Evolutionary conservation across 2,113 vertebrate genomes (phyloP), one percentile per base, ranked within the genome.

Genomic region (Climacteris rufus): DNA sequence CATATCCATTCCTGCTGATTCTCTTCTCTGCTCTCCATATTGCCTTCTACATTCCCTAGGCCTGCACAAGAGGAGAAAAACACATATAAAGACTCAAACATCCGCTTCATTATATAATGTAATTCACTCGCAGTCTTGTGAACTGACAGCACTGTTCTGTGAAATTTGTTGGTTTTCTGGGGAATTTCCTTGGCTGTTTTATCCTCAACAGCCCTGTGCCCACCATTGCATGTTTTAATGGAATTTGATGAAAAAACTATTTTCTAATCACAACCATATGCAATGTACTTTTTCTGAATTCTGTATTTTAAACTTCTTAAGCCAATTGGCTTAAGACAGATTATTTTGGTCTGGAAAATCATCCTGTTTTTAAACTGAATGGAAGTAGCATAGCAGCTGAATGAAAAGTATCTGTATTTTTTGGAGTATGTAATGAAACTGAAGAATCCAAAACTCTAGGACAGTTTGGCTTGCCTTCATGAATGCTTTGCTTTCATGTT

Each of bases 341-440:
- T 61, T 74, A 52, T 93, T 95, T 95, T 95, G 81, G 64, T 92
- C 44, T 88, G 44, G 71, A 88, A 95, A 93, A 70, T 33, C 33
- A 44, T 86, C 18, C 31, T 81, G 76, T 71, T 86, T 96, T 88
- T 85, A 78, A 93, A 83, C 42, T 70, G 28, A 90, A 96, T 68
- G 27, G 37, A 90, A 93, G 35, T 30, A 92, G 35, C 90, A 83
- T 40, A 88, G 42, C 54, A 92, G 37, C 33, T 57, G 61, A 88
- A 83, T 68, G 64, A 92, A 96, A 88, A 64, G 20, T 24, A 80
- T 83, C 31, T 87, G 72, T 78, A 44, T 80, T 39, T 92, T 90
- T 94, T 90, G 47, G 85, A 91, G 17, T 40, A 33, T 37, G 11
- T 15, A 47, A 63, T 42, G 78, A 77, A 93, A 91, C 33, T 8